Evolutionary conservation across 1,140 invertebrate species (phyloP).

Genomic region (Paraescarpia echinospica): DNA sequence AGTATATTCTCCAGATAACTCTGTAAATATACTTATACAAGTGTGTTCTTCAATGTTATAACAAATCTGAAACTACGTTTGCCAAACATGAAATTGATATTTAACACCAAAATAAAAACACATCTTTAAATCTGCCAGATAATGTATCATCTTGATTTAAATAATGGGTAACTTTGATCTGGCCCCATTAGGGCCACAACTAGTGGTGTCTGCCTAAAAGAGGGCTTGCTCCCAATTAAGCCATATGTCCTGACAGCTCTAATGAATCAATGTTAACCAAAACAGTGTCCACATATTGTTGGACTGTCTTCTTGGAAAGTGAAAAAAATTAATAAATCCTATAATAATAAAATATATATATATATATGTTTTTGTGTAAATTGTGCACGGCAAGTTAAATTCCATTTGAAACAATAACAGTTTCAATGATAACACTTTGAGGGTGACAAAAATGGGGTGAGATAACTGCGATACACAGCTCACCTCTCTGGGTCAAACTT

Average conservation of each 20-base stretch:
- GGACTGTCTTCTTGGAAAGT: not conserved
- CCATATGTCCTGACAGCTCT: too few relatives aligned
- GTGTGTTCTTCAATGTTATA: not conserved
- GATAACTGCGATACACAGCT: not conserved
- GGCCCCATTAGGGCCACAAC: not conserved
- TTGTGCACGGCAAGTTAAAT: not conserved
- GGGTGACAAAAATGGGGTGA: not conserved
- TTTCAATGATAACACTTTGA: not conserved
- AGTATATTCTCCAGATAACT: not conserved
- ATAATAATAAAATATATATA: not conserved
- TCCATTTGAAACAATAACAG: not conserved
- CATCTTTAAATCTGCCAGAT: too few relatives aligned
- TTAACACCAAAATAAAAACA: not conserved
- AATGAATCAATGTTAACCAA: not conserved
- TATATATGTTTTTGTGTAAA: not conserved
- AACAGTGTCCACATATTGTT: too few relatives aligned
- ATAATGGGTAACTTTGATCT: not conserved
- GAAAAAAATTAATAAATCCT: not conserved
- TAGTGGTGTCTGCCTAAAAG: too few relatives aligned
- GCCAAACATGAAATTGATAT: not conserved
- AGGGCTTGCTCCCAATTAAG: not conserved
- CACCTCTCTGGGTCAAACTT: constrained; percentile 56
- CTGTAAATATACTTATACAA: not conserved
- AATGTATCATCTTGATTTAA: not conserved
- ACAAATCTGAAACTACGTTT: not conserved